Evolutionary conservation across 2,888 invertebrate species (phyloP).

Genomic region (Hypomecis punctinalis): DNA sequence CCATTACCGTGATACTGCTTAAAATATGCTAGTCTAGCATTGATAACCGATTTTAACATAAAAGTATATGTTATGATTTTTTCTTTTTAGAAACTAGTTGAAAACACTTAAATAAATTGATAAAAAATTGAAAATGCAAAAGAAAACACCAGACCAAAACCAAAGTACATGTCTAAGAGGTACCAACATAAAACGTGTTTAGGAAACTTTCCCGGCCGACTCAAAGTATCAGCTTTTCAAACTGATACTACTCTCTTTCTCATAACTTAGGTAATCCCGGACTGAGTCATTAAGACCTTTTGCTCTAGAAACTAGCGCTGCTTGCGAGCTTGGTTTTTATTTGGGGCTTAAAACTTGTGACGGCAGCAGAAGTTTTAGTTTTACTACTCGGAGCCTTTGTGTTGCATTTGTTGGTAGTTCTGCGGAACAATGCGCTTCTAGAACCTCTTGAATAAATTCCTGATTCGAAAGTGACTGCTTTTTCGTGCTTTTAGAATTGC

Average conservation of each 20-base stretch:
- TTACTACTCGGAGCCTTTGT: conserved; percentile 14
- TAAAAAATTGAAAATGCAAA: too few species aligned
- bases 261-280: conserved; percentile 16
- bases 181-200: background rate
- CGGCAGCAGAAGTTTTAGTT: conserved; percentile 5
- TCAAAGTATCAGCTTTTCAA: conserved; percentile 3
- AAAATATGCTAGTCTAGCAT: too few species aligned
- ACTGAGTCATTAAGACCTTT: conserved; percentile 13
- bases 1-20: too few species aligned
- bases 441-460: conserved; percentile 30
- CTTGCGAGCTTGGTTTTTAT: conserved; percentile 22
- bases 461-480: conserved; percentile 16
- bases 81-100: too few species aligned
- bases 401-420: conserved; percentile 21
- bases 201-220: background rate
- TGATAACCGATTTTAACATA: too few species aligned
- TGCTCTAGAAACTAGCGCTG: conserved; percentile 9
- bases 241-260: background rate
- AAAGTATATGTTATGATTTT: too few species aligned
- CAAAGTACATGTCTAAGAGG: too few species aligned
- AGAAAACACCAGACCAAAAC: too few species aligned
- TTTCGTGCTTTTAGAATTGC: conserved; percentile 23
- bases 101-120: too few species aligned
- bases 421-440: conserved; percentile 27
- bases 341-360: conserved; percentile 22